These are phyloP conservation scores for Bettongia penicillata DNA, from an alignment of 2,113 vertebrate species.

Conservation along the genomic window DNA sequence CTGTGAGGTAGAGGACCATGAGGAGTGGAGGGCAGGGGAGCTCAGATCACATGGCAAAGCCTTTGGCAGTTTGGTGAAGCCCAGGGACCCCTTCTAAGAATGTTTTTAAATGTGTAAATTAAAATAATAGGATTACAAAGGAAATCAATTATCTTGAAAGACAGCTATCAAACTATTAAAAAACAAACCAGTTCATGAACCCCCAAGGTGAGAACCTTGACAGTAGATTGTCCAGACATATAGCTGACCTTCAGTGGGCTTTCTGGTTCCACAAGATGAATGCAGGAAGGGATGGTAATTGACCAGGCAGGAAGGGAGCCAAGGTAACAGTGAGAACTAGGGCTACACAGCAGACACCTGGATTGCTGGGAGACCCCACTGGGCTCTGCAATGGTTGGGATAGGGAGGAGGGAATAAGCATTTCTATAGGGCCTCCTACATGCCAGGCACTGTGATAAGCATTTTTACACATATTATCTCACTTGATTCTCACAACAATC, in stretches of 20 bases:
- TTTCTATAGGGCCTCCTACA: background rate
- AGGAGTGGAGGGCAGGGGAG: too few relatives aligned
- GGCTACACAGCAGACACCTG: background rate
- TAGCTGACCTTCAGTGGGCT: too few relatives aligned
- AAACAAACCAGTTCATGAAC: background rate
- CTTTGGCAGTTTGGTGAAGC: too few relatives aligned
- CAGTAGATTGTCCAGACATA: background rate
- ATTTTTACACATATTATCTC: background rate
- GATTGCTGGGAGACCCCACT: background rate
- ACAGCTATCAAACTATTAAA: too few relatives aligned
- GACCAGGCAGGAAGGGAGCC: background rate
- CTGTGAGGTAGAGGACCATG: too few relatives aligned
- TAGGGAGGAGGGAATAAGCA: background rate
- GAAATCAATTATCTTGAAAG: too few relatives aligned
- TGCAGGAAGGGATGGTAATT: background rate
- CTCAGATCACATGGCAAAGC: too few relatives aligned
- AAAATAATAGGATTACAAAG: too few relatives aligned
- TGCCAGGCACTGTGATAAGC: background rate
- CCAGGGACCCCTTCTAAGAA: too few relatives aligned
- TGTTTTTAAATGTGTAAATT: too few relatives aligned
- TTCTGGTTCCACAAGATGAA: background rate
- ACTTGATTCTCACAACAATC: background rate
- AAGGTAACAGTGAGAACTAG: background rate
- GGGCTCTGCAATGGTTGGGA: background rate
- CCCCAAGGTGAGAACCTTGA: background rate